Evolutionary conservation across 1,140 invertebrate genomes (phyloP).

Genomic region (Eulimnadia texana): DNA sequence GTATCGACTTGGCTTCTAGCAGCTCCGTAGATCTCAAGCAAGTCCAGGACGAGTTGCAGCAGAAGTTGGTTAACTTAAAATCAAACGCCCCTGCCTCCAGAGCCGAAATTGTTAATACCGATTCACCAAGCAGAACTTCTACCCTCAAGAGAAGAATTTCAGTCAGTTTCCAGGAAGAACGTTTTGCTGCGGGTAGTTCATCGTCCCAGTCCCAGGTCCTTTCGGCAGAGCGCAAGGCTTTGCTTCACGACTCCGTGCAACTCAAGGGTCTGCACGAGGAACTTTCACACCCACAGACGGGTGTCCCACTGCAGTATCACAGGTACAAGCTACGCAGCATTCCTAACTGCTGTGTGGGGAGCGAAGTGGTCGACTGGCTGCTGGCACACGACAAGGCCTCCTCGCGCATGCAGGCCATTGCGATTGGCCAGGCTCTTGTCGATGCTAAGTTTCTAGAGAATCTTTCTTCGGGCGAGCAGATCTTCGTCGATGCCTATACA

Average conservation of each 20-base stretch:
- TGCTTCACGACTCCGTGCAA: slow-evolving; percentile 6
- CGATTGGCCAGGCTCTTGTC: slow-evolving; percentile 64
- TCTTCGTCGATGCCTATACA: slow-evolving; percentile 42
- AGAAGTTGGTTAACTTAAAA: slow-evolving; percentile 36
- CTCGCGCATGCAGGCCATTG: slow-evolving; percentile 49
- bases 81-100: background rate
- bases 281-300: slow-evolving; percentile 42
- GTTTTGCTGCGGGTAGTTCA: slow-evolving; percentile 36
- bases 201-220: slow-evolving; percentile 1
- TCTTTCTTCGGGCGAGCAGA: slow-evolving; percentile 37
- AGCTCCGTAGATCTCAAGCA: slow-evolving; percentile 60
- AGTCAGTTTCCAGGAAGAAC: slow-evolving; percentile 61
- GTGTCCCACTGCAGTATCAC: slow-evolving; percentile 45
- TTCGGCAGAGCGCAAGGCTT: slow-evolving; percentile 4
- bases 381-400: slow-evolving; percentile 50
- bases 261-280: slow-evolving; percentile 44
- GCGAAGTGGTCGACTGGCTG: slow-evolving; percentile 61
- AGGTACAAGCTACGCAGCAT: slow-evolving; percentile 48
- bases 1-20: slow-evolving; percentile 50
- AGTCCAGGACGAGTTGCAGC: slow-evolving; percentile 65
- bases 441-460: slow-evolving; percentile 62
- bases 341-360: slow-evolving; percentile 49
- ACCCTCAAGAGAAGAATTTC: slow-evolving; percentile 40
- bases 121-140: slow-evolving; percentile 18
- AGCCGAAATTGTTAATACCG: slow-evolving; percentile 4